These are phyloP conservation scores for Hedychridium roseum DNA, from an alignment of 2,888 invertebrate genomes.

Conservation along the genomic window DNA sequence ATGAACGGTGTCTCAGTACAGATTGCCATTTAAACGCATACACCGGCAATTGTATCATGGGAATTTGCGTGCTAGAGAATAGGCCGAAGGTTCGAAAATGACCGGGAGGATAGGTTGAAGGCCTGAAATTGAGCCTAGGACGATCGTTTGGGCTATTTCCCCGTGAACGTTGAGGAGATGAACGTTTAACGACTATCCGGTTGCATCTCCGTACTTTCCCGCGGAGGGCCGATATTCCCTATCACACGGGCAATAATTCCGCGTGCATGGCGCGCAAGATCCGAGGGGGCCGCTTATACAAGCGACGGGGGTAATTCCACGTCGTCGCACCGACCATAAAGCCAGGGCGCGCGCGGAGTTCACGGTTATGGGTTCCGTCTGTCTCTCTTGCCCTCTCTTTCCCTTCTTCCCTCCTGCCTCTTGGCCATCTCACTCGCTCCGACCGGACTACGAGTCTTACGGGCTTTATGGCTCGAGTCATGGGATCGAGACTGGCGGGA, in stretches of 20 bases:
- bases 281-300: conserved; percentile 40
- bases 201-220: conserved; percentile 4
- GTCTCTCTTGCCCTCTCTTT: conserved; percentile 5
- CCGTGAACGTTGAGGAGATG: conserved; percentile 5
- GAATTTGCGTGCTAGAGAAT: no score
- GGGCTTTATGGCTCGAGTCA: conserved; percentile 45
- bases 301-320: conserved; percentile 48
- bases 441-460: conserved; percentile 35
- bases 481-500: conserved; percentile 41
- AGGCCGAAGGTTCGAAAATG: no score
- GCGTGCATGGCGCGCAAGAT: conserved; percentile 42
- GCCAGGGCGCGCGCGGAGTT: conserved; percentile 36
- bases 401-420: conserved; percentile 10
- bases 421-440: no score
- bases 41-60: no score
- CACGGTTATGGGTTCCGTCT: conserved; percentile 37
- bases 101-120: no score
- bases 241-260: conserved; percentile 35
- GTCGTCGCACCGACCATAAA: conserved; percentile 44
- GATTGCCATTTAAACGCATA: no score
- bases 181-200: conserved; percentile 11
- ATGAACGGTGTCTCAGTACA: no score
- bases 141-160: no score
- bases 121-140: no score
- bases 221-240: conserved; percentile 29